Evolutionary conservation across 1,140 invertebrate genomes (phyloP).

Genomic region (Onthophagus taurus): DNA sequence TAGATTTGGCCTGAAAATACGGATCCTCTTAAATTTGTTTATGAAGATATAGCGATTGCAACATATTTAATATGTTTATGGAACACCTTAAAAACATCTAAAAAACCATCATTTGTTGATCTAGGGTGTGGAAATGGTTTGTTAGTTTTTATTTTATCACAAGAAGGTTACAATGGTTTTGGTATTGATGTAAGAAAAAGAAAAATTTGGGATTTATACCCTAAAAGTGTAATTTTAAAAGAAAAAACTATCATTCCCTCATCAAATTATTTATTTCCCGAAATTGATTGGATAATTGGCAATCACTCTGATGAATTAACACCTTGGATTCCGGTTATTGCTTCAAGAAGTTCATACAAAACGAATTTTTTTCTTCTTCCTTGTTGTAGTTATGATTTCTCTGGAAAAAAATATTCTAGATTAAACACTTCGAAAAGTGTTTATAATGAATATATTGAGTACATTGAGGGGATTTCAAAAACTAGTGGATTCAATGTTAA

Average conservation of each 20-base stretch:
- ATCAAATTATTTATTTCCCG: conserved; percentile 56
- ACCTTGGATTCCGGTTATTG: conserved; percentile 93
- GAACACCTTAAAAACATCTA: conserved; percentile 45
- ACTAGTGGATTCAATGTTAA: conserved; percentile 67
- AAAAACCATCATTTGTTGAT: conserved; percentile 73
- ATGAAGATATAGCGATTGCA: conserved; percentile 93
- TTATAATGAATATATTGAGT: conserved; percentile 79
- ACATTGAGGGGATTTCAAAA: conserved; percentile 58
- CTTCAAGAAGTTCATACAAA: conserved; percentile 56
- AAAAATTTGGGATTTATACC: conserved; percentile 83
- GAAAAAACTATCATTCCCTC: conserved; percentile 37
- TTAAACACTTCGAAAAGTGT: conserved; percentile 56
- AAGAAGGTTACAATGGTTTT: conserved; percentile 75
- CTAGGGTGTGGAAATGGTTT: conserved; percentile 96
- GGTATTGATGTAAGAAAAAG: conserved; percentile 85
- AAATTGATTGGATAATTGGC: conserved; percentile 91
- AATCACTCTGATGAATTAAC: conserved; percentile 98
- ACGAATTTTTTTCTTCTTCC: conserved; percentile 85
- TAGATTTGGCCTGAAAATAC: conserved; percentile 83
- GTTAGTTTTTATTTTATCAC: conserved; percentile 76
- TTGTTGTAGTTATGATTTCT: conserved; percentile 89
- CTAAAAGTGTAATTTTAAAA: conserved; percentile 37
- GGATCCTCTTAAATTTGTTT: conserved; percentile 90
- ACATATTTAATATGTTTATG: conserved; percentile 80
- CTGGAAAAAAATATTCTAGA: conserved; percentile 71